These are phyloP conservation scores for Gymnoscopelus braueri DNA, from an alignment of 2,797 vertebrate genomes.

Conservation along the genomic window DNA sequence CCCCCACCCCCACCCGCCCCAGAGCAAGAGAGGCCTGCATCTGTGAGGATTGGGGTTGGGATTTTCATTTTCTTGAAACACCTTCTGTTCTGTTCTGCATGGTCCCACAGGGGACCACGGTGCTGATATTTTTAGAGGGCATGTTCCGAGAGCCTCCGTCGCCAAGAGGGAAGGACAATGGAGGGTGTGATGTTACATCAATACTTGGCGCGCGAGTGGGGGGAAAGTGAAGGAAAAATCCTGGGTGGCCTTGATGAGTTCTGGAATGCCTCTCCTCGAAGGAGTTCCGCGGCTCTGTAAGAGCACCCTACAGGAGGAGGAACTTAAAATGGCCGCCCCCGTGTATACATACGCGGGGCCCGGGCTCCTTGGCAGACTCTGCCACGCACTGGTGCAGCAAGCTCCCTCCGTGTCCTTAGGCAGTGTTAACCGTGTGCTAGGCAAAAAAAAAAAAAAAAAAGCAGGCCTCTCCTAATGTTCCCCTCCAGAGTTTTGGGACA, in stretches of 20 bases:
- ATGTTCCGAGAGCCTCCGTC: conserved; percentile 82
- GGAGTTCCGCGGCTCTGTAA: conserved; percentile 75
- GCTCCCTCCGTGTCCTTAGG: conserved; percentile 54
- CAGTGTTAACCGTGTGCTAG: conserved; percentile 55
- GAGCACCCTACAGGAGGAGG: conserved; percentile 66
- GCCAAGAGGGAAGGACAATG: conserved; percentile 85
- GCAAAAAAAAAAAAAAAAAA: conserved; percentile 22
- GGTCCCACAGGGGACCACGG: conserved; percentile 76
- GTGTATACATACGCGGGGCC: conserved; percentile 28
- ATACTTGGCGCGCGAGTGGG: conserved; percentile 78
- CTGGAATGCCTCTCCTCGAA: conserved; percentile 74
- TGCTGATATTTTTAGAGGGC: conserved; percentile 85
- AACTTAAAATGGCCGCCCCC: conserved; percentile 73
- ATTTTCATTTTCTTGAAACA: conserved; percentile 85
- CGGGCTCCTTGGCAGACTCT: conserved; percentile 21
- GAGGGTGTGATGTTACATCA: conserved; percentile 85
- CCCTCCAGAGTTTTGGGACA: conserved; percentile 66
- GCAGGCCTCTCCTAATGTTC: conserved; percentile 48
- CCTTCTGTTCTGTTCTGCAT: conserved; percentile 82
- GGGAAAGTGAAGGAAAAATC: conserved; percentile 66
- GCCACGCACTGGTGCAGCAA: conserved; percentile 37
- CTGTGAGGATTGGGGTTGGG: conserved; percentile 81
- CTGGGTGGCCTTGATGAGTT: conserved; percentile 83
- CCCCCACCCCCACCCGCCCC: conserved; percentile 17
- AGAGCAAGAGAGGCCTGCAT: conserved; percentile 76